These are phyloP conservation scores for Atrichornis clamosus DNA, from an alignment of 2,113 vertebrate genomes.

Conservation along the genomic window DNA sequence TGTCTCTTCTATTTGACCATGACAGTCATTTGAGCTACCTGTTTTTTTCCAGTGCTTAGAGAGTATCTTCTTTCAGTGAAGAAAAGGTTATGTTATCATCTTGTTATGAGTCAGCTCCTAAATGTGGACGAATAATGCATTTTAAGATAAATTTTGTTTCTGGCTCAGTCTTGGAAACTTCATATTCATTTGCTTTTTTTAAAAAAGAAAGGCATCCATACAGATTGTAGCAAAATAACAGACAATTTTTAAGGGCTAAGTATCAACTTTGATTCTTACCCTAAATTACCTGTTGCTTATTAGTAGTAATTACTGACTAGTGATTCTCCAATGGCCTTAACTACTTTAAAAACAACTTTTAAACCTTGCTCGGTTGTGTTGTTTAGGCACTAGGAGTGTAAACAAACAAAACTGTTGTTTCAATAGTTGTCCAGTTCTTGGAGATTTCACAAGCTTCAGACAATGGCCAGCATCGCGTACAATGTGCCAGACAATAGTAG, in stretches of 20 bases:
- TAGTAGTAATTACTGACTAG: background rate
- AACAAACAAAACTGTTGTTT: background rate
- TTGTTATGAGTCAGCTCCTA: background rate
- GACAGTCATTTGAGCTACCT: background rate
- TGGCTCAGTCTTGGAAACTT: background rate
- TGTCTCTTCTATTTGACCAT: background rate
- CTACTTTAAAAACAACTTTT: background rate
- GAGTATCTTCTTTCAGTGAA: background rate
- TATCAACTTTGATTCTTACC: background rate
- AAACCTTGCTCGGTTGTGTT: background rate
- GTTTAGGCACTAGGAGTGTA: background rate
- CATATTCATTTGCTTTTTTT: background rate
- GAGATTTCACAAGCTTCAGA: background rate
- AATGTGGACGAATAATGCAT: background rate
- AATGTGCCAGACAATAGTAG: background rate
- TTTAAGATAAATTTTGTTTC: background rate
- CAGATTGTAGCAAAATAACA: background rate
- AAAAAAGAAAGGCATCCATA: background rate
- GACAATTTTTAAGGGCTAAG: background rate
- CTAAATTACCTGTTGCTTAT: background rate
- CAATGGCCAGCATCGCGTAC: background rate
- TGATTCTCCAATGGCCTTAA: background rate
- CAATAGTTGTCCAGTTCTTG: background rate
- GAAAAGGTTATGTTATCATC: background rate
- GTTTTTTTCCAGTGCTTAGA: background rate